Percentiles rank a stretch among this genome's conserved stretches.
These are phyloP conservation scores for Pseudomyrmex pallidus DNA, from an alignment of 1,140 invertebrate genomes.

Conservation along the genomic window DNA sequence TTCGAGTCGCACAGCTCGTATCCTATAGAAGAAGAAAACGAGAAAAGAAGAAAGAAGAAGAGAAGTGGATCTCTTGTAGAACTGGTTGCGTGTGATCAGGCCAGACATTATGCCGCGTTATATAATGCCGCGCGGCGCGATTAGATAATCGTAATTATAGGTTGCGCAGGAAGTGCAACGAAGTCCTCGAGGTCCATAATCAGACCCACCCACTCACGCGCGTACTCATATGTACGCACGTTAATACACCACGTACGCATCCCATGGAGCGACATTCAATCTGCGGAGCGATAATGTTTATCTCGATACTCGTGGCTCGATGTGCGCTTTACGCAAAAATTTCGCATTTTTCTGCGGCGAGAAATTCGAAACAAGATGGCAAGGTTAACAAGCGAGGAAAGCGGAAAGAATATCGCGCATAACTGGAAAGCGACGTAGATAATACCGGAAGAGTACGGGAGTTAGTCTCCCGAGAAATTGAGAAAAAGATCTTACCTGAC, in stretches of 20 bases:
- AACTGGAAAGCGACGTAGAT: neutral
- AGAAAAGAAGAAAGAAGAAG: conserved; percentile 5
- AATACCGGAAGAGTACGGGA: too few relatives aligned
- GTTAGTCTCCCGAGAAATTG: neutral
- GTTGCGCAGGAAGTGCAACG: conserved; percentile 63
- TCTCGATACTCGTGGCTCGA: neutral
- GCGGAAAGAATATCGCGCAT: neutral
- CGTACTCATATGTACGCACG: conserved; percentile 15
- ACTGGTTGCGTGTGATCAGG: conserved; percentile 40
- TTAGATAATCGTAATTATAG: conserved; percentile 66
- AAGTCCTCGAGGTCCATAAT: conserved; percentile 56
- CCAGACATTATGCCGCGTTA: conserved; percentile 46
- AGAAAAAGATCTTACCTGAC: conserved; percentile 18
- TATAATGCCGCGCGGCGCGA: conserved; percentile 48
- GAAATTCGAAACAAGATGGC: conserved; percentile 1
- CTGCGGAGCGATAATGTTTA: conserved; percentile 9
- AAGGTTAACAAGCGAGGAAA: neutral
- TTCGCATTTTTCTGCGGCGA: conserved; percentile 9
- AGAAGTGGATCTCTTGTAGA: conserved; percentile 25
- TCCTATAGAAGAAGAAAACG: neutral
- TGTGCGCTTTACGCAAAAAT: conserved; percentile 17
- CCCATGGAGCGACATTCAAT: neutral
- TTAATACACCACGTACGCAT: neutral
- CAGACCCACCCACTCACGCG: conserved; percentile 52
- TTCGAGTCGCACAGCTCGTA: neutral